Base-by-base conservation (phyloP, 2,797 vertebrate species). In the Mergus octosetaceus region DNA sequence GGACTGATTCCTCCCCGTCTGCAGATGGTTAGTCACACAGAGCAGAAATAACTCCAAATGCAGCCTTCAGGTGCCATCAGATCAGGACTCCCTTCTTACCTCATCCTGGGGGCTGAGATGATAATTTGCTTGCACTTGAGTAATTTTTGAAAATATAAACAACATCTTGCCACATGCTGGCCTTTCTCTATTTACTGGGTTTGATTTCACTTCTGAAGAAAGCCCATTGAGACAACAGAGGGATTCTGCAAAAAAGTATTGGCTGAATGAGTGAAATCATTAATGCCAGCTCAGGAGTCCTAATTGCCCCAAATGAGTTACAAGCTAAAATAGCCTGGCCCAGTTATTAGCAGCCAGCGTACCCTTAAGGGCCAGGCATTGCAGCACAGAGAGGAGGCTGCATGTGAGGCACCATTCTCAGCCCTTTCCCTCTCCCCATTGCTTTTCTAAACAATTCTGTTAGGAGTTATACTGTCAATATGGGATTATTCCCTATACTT, bases 401-500 rank as follows among this genome's bases (percentile, higher is more conserved):
- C 34, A 11, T 25, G 17, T 3, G 17, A 77, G 72, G 90, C 1
- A 1, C 8, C 22, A 45, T 66, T 69, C 65, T 89, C 71, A 70
- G 39, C 14, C 66, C 38, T 62, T 66, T 81, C 34, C 45, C 22
- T 65, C 57, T 70, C 73, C 73, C 87, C 7, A 5, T n/a, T 96
- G 86, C 73, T 79, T 80, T 96, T 71, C 95, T 86, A 77, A 92
- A 94, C 78, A 95, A 85, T 71, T 94, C 94, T 85, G 14, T 62
- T 39, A 95, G 95, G 94, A 97, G 97, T 95, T 93, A 94, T 17
- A 30, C 79, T 36, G 32, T 74, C 47, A 0, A 72, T 24, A 27
- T 39, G 74, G 85, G 95, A 96, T 97, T 87, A 96, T 93, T 97
- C 92, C 75, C 75, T 58, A 56, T 81, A 91, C 74, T 96, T 95